A percentile compares a stretch with the other conserved stretches of the same genome.
Evolutionary conservation across 2,888 invertebrate genomes (phyloP).

Genomic region (Agyllia agylla): DNA sequence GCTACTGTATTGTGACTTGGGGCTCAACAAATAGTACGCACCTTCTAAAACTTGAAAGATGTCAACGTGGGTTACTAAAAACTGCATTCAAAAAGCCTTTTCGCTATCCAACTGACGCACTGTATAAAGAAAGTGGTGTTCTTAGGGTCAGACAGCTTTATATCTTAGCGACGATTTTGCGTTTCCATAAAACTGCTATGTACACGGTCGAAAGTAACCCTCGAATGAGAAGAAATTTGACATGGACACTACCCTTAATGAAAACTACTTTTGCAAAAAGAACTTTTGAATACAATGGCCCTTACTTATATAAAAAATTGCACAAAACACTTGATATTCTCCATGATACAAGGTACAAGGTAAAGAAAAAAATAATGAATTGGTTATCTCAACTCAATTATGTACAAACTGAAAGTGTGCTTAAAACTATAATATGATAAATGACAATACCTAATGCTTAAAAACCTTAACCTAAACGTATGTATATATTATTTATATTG

Average conservation of each 20-base stretch:
- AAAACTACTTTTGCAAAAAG: neutral
- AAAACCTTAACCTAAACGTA: too few species aligned
- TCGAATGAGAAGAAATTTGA: too few species aligned
- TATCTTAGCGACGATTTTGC: neutral
- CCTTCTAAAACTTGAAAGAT: neutral
- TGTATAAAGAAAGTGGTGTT: neutral
- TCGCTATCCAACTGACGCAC: neutral
- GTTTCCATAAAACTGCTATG: neutral
- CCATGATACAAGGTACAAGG: neutral
- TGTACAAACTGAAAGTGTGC: too few species aligned
- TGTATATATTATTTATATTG: too few species aligned
- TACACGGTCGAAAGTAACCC: too few species aligned
- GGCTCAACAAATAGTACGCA: neutral
- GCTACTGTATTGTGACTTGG: neutral
- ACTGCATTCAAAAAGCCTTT: neutral
- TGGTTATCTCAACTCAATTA: too few species aligned
- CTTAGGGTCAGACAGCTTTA: neutral
- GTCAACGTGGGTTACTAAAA: neutral
- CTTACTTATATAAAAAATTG: neutral
- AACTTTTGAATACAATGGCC: neutral
- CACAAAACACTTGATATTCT: neutral
- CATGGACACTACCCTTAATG: neutral
- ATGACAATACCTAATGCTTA: too few species aligned
- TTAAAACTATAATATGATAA: too few species aligned
- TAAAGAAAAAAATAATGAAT: neutral